Conservation (phyloP, 2,113 vertebrate species). For the Cynoglossus semilaevis region DNA sequence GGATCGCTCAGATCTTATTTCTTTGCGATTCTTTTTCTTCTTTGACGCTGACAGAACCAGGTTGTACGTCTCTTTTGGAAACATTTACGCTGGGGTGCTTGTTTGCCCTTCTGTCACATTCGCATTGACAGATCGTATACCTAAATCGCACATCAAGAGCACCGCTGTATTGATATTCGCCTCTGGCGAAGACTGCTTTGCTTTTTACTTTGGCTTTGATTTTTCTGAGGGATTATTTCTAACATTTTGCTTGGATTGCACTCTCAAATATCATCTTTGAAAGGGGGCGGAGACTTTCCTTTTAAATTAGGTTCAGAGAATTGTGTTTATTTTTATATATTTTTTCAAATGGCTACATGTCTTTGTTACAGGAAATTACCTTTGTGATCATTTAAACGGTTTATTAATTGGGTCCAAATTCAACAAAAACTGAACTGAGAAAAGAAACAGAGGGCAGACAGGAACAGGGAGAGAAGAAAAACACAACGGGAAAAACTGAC, state of each 20-base stretch:
- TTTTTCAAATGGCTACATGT: no score
- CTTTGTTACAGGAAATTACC: conserved; percentile 41
- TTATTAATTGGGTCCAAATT: no score
- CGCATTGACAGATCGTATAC: neutral
- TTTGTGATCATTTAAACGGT: conserved; percentile 26
- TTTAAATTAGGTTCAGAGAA: conserved; percentile 40
- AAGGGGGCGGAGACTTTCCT: conserved; percentile 25
- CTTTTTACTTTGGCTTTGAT: conserved; percentile 42
- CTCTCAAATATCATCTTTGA: neutral
- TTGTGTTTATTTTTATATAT: conserved; percentile 47
- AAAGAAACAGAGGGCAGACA: no score
- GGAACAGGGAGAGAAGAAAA: no score
- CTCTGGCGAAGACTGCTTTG: conserved; percentile 4
- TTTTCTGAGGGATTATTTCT: conserved; percentile 49
- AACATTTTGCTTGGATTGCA: conserved; percentile 48
- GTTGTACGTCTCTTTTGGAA: conserved; percentile 20
- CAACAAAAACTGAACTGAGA: no score
- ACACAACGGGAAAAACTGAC: no score
- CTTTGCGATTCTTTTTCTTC: conserved; percentile 60
- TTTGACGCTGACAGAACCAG: conserved; percentile 60
- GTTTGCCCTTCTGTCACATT: neutral
- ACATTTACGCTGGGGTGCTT: neutral
- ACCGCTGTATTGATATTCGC: conserved; percentile 3
- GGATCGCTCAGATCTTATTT: conserved; percentile 51
- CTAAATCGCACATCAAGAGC: conserved; percentile 7